Base-by-base conservation (phyloP, 2,888 invertebrate species). In the Aspidiotus destructor region DNA sequence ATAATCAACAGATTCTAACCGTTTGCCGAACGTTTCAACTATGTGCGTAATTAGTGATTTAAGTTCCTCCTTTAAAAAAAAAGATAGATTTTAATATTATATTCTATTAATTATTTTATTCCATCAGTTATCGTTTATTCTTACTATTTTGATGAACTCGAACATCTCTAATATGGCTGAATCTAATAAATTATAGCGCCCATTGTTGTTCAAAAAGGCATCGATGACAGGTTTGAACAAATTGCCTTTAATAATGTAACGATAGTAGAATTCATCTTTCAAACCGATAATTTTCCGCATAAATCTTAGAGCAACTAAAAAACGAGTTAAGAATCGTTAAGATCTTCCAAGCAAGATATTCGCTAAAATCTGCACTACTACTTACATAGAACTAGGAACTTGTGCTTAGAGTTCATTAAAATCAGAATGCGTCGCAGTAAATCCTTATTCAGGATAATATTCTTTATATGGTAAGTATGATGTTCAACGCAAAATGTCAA, bases 141-240 rank as follows among this genome's bases (percentile, higher is more conserved):
- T 78, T 75, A 85, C 85, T 79, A 90, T 80, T 82, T 92, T 92
- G 73, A 99, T 95, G 80, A 93, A 99, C 81, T 99, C 99, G 81
- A 99, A 99, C 83, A 99, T 86, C 81, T 99, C 99, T 78, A 99
- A 84, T 78, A 99, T 92, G 73, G 99, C 98, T 41, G 98, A 99
- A 80, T 99, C 99, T 74, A 99, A 82, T 74, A 99, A 85, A 82
- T 99, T 99, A 81, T 99, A 99, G 76, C 97, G 86, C 76, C 93
- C 92, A 78, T 97, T 96, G 81, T 99, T 99, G 76, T 89, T 86
- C 75, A 92, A 86, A 79, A 99, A 96, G 73, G 96, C 92, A 78
- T 96, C 95, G 74, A 98, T 89, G 70, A 99, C 93, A 44, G 95
- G 95, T 73, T 91, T 89, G 79, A 99, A 93, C 70, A 98, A 83